A percentile compares a stretch with the other conserved stretches of the same genome.
phyloP scores from a whole-genome alignment of 1,140 invertebrate genomes.

The Nautilus pompilius region DNA sequence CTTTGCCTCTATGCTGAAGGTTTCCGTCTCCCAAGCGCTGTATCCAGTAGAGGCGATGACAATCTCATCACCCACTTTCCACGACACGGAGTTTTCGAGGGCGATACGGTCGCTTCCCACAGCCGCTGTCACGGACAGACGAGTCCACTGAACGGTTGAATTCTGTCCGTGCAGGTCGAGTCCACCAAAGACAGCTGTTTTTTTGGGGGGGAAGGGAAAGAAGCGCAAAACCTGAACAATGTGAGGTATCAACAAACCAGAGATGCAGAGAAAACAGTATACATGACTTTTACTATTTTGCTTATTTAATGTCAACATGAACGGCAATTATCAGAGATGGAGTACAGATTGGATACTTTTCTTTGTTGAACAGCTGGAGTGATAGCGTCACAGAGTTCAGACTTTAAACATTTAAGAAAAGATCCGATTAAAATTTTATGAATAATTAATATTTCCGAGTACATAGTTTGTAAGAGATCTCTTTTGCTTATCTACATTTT shows the following conservation, averaged over 20 bases:
- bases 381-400: too few species aligned
- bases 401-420: too few species aligned
- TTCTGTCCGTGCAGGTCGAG: constrained; percentile 49
- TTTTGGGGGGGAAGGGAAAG: not conserved
- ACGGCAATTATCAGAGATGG: too few species aligned
- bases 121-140: constrained; percentile 27
- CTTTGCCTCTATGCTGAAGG: constrained; percentile 32
- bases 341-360: too few species aligned
- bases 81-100: constrained; percentile 31
- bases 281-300: not conserved
- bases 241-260: not conserved
- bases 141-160: constrained; percentile 34
- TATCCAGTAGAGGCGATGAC: constrained; percentile 46
- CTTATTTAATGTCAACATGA: too few species aligned
- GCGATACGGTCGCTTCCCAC: constrained; percentile 31
- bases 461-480: too few species aligned
- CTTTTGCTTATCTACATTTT: too few species aligned
- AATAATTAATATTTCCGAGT: too few species aligned
- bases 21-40: constrained; percentile 44
- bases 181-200: constrained; percentile 47
- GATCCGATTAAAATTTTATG: too few species aligned
- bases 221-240: too few species aligned
- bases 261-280: not conserved
- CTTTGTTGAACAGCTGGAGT: too few species aligned
- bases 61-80: constrained; percentile 44